Base-by-base conservation (phyloP, 2,113 vertebrate species). In the Marcusenius ussheri region DNA sequence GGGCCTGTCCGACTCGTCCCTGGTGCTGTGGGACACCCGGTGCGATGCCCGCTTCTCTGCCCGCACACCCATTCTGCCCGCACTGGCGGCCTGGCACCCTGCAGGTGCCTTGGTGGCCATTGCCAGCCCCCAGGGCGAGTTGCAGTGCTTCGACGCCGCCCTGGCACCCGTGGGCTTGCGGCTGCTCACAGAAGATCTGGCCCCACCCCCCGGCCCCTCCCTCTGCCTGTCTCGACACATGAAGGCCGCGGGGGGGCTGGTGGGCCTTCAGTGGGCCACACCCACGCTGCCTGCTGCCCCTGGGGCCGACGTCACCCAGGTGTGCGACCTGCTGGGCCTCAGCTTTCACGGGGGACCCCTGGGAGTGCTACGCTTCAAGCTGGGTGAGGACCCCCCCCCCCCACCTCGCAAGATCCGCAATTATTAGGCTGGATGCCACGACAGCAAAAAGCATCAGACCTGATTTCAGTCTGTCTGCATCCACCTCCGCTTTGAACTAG, bases 141-240 rank as follows among this genome's bases (percentile, higher is more conserved):
- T 99, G 91, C 96, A 98, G 91, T 95, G 97, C 92, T 98, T 99
- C 92, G 98, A 99, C 94, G 95, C 95, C 0, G 97, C 97, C 0
- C 93, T 99, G 84, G 97, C 97, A 2, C 97, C 97, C 17, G 0
- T 99, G 88, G 95, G 94, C 89, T 90, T 98, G 91, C 96, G 96
- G 10, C 95, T 99, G 89, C 89, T 98, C 89, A 96, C 97, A 66
- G 98, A 99, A 93, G 97, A 98, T 46, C 89, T 91, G 24, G 92
- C 94, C 53, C 95, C 96, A 39, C 93, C 93, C 39, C 89, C 83
- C 3, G 88, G 89, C 49, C 42, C 96, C 77, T 97, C 96, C 17
- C 91, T 99, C 50, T 96, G 96, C 35, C 96, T 98, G 90, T 93
- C 90, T 88, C 94, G 95, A 88, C 96, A 96, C 91, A 95, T 98